These are phyloP conservation scores for Xestia rhomboidea DNA, from an alignment of 2,888 invertebrate species.

Conservation along the genomic window DNA sequence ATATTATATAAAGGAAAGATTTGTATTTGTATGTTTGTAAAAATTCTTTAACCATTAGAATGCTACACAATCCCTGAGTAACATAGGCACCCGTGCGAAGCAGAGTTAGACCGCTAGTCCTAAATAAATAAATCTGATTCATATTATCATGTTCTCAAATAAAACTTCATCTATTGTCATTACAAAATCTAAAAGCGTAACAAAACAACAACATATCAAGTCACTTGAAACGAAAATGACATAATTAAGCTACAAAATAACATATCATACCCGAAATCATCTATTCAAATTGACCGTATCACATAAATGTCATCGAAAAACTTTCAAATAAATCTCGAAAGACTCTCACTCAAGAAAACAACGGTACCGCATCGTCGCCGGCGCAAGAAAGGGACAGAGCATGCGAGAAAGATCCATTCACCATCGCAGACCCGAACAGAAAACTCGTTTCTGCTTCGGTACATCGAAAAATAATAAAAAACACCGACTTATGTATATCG, in stretches of 20 bases:
- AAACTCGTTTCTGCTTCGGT: slow-evolving; percentile 71
- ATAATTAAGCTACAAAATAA: slow-evolving; percentile 52
- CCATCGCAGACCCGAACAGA: slow-evolving; percentile 74
- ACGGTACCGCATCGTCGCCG: slow-evolving; percentile 71
- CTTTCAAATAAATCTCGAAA: slow-evolving; percentile 66
- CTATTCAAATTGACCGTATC: slow-evolving; percentile 64
- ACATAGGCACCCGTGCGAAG: too few relatives aligned
- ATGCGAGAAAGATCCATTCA: slow-evolving; percentile 75
- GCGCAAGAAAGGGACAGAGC: slow-evolving; percentile 75
- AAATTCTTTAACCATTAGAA: too few relatives aligned
- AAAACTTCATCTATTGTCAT: not conserved
- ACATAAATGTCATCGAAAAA: slow-evolving; percentile 55
- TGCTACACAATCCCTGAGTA: too few relatives aligned
- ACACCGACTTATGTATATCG: slow-evolving; percentile 63
- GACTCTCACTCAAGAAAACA: slow-evolving; percentile 53
- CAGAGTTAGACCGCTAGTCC: too few relatives aligned
- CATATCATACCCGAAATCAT: slow-evolving; percentile 57
- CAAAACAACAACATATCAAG: slow-evolving; percentile 16
- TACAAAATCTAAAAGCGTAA: slow-evolving; percentile 47
- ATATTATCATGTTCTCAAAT: slow-evolving; percentile 12
- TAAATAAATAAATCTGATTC: too few relatives aligned
- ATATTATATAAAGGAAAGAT: too few relatives aligned
- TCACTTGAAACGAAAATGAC: slow-evolving; percentile 34
- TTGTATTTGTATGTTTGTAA: too few relatives aligned
- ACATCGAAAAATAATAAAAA: slow-evolving; percentile 63